Evolutionary conservation across 2,113 vertebrate species (phyloP), one percentile per base, ranked within the genome.

Genomic region (Rhinolophus ferrumequinum): DNA sequence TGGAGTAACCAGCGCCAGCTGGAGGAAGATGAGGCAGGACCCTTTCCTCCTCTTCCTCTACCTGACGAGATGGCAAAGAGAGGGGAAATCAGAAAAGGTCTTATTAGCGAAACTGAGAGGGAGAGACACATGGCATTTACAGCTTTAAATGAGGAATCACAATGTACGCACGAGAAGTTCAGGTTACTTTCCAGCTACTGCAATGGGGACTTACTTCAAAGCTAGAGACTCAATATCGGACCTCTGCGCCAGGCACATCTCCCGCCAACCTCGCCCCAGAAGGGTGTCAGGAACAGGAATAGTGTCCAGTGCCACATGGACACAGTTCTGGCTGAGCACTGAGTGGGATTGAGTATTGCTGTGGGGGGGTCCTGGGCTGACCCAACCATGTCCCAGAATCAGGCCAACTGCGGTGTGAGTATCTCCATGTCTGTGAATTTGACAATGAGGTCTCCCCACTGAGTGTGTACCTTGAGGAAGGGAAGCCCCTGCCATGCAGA

Each of bases 391-490:
- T 33, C 96, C 98, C 99, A 99, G 66, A 99, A 99, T 96, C 99
- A 99, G 2, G 99, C 99, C 79, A 99, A 98, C 98, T 99, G 99
- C 92, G 99, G 99, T 98, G 99, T 99, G 97, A 99, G 99, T 97
- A 99, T 99, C 97, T 99, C 98, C 98, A 98, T 3, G 98, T 99
- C 98, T 99, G 99, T 38, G 97, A 99, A 99, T 98, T 99, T 98
- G 93, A 99, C 98, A 1, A 99, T 99, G 97, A 99, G 98, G 98
- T 99, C 99, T 93, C 99, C 99, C 1, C 98, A 98, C 96, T 99
- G 99, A 54, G 98, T 98, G 52, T 98, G 98, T 92, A 98, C 99
- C 98, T 99, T 99, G 54, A 99, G 99, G 47, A 99, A 99, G 56
- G 99, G 99, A 94, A 99, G 98, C 24, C 99, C 94, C 99, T 99